Base-by-base conservation (phyloP, 2,888 invertebrate species). In the Prosopocoilus inquinatus region DNA sequence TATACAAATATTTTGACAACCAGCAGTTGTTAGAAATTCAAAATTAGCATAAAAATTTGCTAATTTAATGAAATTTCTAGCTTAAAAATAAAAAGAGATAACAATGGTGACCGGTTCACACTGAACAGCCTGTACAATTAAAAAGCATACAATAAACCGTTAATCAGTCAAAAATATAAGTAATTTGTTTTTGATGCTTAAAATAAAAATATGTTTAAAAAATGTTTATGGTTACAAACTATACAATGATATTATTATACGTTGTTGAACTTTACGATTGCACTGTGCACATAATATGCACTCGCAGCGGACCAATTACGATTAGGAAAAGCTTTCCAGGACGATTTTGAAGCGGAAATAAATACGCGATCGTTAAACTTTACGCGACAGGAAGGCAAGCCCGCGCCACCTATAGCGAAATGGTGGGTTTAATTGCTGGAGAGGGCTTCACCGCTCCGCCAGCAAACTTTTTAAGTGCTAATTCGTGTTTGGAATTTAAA, bases 401-500 rank as follows among this genome's bases (percentile, higher is more conserved):
- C 3, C 9, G n/a, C 45, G 53, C 57, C 57, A 57, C 53, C 57
- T 57, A 57, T 36, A 16, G 45, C 20, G 20, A 28, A 28, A 36
- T 16, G 46, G 51, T 49, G 49, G 49, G 44, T 56, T 56, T 52
- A 56, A 56, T 56, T 52, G 52, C 44, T 44, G 41, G 44, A 47
- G 38, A 55, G 47, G 49, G 57, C 56, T 48, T 45, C 41, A 48
- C 16, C 41, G 47, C 44, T 53, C 28, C 57, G 53, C 41, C 52
- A 35, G 39, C 46, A 53, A 57, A 57, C 52, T 57, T 57, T 57
- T 57, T 50, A 63, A 64, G 62, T 63, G 64, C 64, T 61, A 64
- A 64, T 63, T 64, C 64, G 60, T 63, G 64, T 64, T 60, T 57
- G 61, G 62, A 64, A 64, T 62, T 64, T 64, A 60, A 61, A 63